Evolutionary conservation across 2,113 vertebrate species (phyloP).

Genomic region (Gambusia affinis): DNA sequence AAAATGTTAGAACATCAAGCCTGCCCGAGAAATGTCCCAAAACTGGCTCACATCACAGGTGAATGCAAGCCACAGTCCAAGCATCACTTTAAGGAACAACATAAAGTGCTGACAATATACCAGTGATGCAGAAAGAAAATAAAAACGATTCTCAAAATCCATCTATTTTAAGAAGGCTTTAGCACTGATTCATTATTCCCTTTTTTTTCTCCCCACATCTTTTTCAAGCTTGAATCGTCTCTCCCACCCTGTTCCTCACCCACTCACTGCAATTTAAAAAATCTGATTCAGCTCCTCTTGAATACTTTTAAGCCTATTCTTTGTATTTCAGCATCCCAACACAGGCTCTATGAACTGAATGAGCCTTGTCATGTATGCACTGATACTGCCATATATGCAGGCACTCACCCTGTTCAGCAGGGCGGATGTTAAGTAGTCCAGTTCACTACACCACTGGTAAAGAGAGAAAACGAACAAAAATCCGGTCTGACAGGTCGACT

Average conservation of each 20-base stretch:
- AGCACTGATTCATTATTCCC: conserved; percentile 18
- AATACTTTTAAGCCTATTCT: conserved; percentile 46
- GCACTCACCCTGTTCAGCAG: background rate
- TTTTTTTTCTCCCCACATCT: background rate
- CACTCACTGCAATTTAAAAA: conserved; percentile 55
- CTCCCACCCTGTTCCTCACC: conserved; percentile 31
- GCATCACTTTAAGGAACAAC: background rate
- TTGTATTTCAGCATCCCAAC: background rate
- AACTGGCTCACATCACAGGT: background rate
- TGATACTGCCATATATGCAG: conserved; percentile 40
- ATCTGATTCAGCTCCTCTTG: conserved; percentile 60
- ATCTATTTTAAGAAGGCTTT: background rate
- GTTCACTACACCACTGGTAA: background rate
- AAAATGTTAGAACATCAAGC: background rate
- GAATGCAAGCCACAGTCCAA: background rate
- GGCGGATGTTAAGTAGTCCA: too few species aligned
- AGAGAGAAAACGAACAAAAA: background rate
- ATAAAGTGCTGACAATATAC: background rate
- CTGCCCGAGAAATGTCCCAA: background rate
- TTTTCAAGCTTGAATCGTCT: conserved; percentile 23
- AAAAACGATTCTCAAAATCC: background rate
- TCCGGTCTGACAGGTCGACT: conserved; percentile 34
- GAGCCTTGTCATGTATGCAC: conserved; percentile 63
- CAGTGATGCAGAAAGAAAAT: background rate
- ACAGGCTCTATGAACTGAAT: conserved; percentile 35